These are phyloP conservation scores for Tapera naevia DNA, from an alignment of 2,797 vertebrate genomes.

Conservation along the genomic window DNA sequence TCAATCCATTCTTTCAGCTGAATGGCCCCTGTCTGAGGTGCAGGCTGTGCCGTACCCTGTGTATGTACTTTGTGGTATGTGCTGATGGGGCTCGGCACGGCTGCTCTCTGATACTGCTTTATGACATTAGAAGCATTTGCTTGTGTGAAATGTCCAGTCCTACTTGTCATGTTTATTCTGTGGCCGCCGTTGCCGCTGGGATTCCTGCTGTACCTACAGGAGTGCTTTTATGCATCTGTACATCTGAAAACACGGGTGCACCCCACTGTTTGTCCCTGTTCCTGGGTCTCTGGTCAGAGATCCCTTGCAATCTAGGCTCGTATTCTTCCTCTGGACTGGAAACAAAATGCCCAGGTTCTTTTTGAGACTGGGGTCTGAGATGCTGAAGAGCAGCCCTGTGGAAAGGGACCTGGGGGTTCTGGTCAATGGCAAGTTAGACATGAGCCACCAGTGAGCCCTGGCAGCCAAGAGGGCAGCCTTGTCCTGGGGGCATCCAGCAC, in stretches of 20 bases:
- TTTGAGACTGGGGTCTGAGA: no score
- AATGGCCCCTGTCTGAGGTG: not conserved
- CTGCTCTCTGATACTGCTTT: slow-evolving; percentile 43
- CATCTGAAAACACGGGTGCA: not conserved
- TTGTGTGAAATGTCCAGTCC: not conserved
- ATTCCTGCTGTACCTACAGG: slow-evolving; percentile 23
- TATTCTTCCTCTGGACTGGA: not conserved
- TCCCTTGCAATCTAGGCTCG: not conserved
- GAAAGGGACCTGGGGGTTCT: no score
- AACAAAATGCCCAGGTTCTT: not conserved
- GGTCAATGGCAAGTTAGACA: no score
- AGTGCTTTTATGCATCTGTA: not conserved
- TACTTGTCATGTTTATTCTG: slow-evolving; percentile 36
- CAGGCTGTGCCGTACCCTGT: not conserved
- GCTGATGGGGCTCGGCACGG: not conserved
- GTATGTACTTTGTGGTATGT: slow-evolving; percentile 28
- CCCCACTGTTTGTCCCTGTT: not conserved
- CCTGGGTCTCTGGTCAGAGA: not conserved
- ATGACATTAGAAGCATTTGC: slow-evolving; percentile 23
- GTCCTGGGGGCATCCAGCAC: no score
- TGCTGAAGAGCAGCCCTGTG: no score
- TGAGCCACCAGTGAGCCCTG: no score
- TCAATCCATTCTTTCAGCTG: not conserved
- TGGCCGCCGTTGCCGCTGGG: not conserved
- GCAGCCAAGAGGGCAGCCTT: no score